Conservation (phyloP, 92 coral and sea anemone species). For the Epizoanthus illoricatus region DNA sequence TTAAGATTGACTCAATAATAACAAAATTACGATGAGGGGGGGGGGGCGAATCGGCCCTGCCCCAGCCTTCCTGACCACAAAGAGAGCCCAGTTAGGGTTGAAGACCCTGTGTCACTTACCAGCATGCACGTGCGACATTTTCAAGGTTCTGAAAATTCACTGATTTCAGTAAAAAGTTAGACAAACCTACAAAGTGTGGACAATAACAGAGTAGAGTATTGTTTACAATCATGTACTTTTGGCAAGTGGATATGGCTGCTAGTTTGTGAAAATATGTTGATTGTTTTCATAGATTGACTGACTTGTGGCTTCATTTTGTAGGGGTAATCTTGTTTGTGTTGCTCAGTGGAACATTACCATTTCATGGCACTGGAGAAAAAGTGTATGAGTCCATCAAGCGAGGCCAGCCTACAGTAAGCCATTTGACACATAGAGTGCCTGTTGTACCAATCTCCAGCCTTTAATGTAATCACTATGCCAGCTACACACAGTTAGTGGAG, state of each 20-base stretch:
- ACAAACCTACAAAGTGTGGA: background rate
- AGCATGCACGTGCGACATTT: no score
- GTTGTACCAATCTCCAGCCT: background rate
- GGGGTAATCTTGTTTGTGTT: slow-evolving; percentile 90
- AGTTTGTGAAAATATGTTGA: background rate
- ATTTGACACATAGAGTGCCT: background rate
- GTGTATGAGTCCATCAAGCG: slow-evolving; percentile 86
- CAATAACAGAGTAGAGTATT: no score
- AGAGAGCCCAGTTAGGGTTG: no score
- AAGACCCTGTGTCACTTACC: no score
- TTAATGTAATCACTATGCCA: no score
- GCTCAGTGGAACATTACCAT: slow-evolving; percentile 90
- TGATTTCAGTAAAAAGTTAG: background rate
- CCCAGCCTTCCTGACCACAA: no score
- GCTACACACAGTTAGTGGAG: no score
- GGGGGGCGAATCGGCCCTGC: no score
- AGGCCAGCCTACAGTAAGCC: slow-evolving; percentile 76
- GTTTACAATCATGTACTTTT: background rate
- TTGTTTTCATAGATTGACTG: background rate
- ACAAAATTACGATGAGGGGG: no score
- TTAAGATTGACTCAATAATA: no score
- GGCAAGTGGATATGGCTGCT: background rate
- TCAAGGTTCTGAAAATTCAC: background rate
- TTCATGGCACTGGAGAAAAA: slow-evolving; percentile 97
- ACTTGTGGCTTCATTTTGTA: slow-evolving; percentile 31